Base-by-base conservation (phyloP, 1,140 invertebrate species). In the Antheraea pernyi region DNA sequence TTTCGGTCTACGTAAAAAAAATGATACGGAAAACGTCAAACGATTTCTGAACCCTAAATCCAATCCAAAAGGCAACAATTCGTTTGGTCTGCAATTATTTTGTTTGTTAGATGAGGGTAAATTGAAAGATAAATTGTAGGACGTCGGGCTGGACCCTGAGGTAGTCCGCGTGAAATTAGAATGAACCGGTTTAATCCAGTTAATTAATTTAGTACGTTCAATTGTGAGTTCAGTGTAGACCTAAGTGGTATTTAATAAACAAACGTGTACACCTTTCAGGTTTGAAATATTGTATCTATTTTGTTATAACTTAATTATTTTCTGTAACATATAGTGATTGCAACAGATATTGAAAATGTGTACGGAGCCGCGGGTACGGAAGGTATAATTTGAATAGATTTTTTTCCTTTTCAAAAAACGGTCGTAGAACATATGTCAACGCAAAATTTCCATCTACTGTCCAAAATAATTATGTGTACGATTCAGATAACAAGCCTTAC, bases 51-150 rank as follows among this genome's bases (percentile, higher is more conserved):
- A 30, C 61, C 37, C 30, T 22, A 37, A 63, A 63, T 13, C 61
- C 61, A 63, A 63, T 63, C 19, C 22, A 8, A 63, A 63, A 63
- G 36, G 61, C 30, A 63, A 36, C 22, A 37, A 16, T 53, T 53
- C 16, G 11, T 53, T 53, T 53, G 11, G 46, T 13, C 6, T 53
- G 4, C 46, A 53, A 63, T 63, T 63, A 63, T 63, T 63, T 63
- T 63, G 61, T 63, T 63, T 63, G 61, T 63, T 30, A 22, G 61
- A 36, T 63, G 61, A 63, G 61, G 61, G 61, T 63, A 37, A 63
- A 63, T 63, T 63, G 61, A 63, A 63, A 63, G 61, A 63, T 63
- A 63, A 63, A 63, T 63, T 63, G 61, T 63, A n/a, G 61, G 19
- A 63, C 30, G 37, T 37, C 61, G 46, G 46, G 46, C 37, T 37